These are phyloP conservation scores for Pseudochromis fuscus DNA, from an alignment of 2,797 vertebrate species.

Conservation along the genomic window DNA sequence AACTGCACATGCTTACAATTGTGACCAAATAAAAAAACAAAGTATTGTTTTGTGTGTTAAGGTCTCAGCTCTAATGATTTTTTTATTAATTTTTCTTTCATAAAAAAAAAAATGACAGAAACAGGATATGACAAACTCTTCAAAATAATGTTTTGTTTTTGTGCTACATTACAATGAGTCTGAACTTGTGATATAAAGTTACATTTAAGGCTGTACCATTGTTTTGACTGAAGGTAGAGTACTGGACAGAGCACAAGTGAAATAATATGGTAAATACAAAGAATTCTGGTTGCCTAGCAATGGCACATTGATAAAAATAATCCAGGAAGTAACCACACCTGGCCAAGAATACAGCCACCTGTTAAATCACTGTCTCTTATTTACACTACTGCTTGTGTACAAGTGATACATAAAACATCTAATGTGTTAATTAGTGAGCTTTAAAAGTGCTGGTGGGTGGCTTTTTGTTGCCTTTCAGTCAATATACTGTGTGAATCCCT, in stretches of 20 bases:
- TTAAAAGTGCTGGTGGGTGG: no score
- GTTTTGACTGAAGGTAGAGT: neutral
- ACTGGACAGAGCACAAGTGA: neutral
- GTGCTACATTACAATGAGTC: neutral
- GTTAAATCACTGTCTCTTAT: neutral
- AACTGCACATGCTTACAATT: conserved; percentile 12
- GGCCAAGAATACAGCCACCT: neutral
- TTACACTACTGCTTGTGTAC: neutral
- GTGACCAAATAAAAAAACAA: conserved; percentile 24
- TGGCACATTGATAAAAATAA: neutral
- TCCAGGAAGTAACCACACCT: neutral
- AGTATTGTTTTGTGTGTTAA: conserved; percentile 8
- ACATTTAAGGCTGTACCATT: neutral
- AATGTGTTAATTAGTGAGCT: neutral
- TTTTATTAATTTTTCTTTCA: no score
- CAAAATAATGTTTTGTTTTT: neutral
- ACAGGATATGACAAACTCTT: neutral
- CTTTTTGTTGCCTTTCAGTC: no score
- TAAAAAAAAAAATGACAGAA: no score
- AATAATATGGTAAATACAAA: neutral
- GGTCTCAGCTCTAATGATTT: neutral
- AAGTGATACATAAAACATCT: neutral
- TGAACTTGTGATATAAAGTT: neutral
- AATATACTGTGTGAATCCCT: no score
- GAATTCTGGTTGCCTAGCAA: neutral